Percentiles rank a stretch among this genome's conserved stretches.
Conservation (phyloP, 2,888 invertebrate species). For the Abscondita cerata region DNA sequence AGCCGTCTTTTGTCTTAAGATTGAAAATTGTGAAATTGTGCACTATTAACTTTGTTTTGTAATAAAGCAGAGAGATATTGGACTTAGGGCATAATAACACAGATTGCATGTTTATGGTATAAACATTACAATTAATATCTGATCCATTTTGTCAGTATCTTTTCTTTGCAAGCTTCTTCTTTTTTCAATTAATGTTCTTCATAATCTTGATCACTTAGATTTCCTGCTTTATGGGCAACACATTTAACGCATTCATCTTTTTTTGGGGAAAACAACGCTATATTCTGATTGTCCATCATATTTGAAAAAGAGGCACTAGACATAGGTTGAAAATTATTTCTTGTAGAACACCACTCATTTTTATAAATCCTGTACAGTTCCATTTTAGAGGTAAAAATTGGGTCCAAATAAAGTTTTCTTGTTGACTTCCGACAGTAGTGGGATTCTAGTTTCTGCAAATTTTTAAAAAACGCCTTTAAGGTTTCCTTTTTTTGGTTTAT, state of each 20-base stretch:
- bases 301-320: neutral
- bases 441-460: neutral
- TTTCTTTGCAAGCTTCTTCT: neutral
- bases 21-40: neutral
- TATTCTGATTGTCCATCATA: neutral
- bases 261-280: neutral
- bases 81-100: neutral
- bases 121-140: neutral
- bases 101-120: neutral
- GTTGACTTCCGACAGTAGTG: neutral
- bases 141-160: neutral
- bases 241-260: neutral
- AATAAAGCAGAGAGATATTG: neutral
- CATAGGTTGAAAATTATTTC: neutral
- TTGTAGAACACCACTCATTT: neutral
- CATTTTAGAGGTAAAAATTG: neutral
- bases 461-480: neutral
- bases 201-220: no score
- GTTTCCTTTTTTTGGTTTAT: neutral
- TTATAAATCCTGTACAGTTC: neutral
- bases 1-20: neutral
- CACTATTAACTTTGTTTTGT: constrained; percentile 7
- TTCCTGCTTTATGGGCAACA: neutral
- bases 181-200: neutral
- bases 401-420: neutral